phyloP scores from a whole-genome alignment of 1,140 invertebrate genomes.

The Chionoecetes opilio region DNA sequence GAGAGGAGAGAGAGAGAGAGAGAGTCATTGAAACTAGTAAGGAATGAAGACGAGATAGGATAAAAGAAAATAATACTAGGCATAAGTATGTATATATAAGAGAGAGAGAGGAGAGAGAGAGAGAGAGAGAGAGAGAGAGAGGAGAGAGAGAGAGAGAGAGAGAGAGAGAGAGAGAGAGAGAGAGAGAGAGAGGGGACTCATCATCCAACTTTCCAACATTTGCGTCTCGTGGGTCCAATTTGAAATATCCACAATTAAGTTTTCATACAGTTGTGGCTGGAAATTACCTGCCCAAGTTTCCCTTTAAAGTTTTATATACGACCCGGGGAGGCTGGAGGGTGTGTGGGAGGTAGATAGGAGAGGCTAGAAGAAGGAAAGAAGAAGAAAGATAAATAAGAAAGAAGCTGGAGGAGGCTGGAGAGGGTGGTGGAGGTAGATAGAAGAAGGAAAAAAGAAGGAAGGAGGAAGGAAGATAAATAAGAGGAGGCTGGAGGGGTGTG shows the following conservation, averaged over 20 bases:
- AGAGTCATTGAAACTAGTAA: not conserved
- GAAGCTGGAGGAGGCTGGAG: not conserved
- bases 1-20: too few relatives aligned
- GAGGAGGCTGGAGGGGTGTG: too few relatives aligned
- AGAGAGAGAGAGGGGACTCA: constrained; percentile 41
- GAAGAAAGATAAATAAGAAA: too few relatives aligned
- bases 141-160: constrained; percentile 59
- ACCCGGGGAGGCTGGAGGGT: not conserved
- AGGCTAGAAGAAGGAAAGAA: not conserved
- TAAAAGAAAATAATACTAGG: too few relatives aligned
- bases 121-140: constrained; percentile 53
- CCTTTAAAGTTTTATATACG: constrained; percentile 55
- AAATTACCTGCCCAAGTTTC: constrained; percentile 64
- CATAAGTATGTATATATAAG: too few relatives aligned
- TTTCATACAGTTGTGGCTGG: constrained; percentile 53
- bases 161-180: constrained; percentile 57
- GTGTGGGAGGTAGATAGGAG: not conserved
- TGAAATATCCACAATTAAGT: constrained; percentile 63
- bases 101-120: not conserved
- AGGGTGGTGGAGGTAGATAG: not conserved
- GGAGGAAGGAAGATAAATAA: too few relatives aligned
- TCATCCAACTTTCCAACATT: not conserved
- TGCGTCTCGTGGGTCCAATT: constrained; percentile 8
- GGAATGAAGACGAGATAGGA: not conserved
- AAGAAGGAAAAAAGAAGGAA: not conserved